These are phyloP conservation scores for Tringa solitaria DNA, from an alignment of 2,113 vertebrate species.

Conservation along the genomic window DNA sequence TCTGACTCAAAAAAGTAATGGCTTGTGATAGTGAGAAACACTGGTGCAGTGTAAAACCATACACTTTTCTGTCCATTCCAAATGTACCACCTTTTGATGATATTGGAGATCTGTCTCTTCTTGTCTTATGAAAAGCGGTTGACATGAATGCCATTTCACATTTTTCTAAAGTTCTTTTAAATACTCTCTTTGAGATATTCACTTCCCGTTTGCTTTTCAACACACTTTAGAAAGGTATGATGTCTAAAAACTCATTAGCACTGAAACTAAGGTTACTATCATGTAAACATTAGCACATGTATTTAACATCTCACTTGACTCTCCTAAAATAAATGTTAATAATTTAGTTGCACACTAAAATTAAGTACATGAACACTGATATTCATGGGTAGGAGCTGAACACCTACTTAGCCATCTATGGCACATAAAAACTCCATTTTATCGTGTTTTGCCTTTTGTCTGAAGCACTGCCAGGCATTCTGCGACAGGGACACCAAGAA, in stretches of 20 bases:
- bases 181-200: not conserved
- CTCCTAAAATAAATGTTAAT: not conserved
- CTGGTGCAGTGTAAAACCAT: not conserved
- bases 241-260: not conserved
- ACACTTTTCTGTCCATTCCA: not conserved
- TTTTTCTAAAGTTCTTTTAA: not conserved
- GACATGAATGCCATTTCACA: not conserved
- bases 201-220: not conserved
- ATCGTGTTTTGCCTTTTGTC: not conserved
- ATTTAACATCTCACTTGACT: not conserved
- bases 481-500: not conserved
- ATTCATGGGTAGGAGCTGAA: not conserved
- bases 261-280: not conserved
- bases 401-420: not conserved
- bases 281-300: not conserved
- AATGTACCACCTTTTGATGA: not conserved
- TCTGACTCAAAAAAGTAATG: not conserved
- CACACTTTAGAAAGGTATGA: not conserved
- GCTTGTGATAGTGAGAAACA: not conserved
- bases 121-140: not conserved
- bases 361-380: not conserved
- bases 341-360: not conserved
- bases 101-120: constrained; percentile 1
- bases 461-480: not conserved
- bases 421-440: not conserved